Evolutionary conservation across 1,140 invertebrate species (phyloP).

Genomic region (Scaptomyza hsui): DNA sequence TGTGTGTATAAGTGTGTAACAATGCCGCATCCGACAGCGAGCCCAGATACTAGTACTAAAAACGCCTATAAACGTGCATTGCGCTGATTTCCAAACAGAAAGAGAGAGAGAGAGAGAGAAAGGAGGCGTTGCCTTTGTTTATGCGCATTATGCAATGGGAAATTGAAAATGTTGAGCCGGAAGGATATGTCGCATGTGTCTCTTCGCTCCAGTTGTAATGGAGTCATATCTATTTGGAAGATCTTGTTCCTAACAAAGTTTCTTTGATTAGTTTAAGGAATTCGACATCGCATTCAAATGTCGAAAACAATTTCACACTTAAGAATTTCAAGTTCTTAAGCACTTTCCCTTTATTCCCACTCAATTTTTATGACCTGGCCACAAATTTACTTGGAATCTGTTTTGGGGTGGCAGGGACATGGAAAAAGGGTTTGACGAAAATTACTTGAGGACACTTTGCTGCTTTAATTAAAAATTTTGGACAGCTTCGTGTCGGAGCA

Average conservation of each 20-base stretch:
- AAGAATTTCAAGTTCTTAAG: background rate
- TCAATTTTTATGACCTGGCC: background rate
- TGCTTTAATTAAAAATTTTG: constrained; percentile 74
- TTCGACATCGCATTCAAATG: too few species aligned
- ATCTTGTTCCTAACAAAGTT: too few species aligned
- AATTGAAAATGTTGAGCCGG: constrained; percentile 59
- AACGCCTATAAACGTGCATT: constrained; percentile 30
- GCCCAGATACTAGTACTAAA: constrained; percentile 21
- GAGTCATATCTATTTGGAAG: too few species aligned
- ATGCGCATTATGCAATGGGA: constrained; percentile 36
- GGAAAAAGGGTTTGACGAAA: background rate
- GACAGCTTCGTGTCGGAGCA: constrained; percentile 69
- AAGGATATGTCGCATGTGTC: constrained; percentile 26
- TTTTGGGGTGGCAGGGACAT: background rate
- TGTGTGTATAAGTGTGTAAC: constrained; percentile 12
- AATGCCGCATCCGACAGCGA: constrained; percentile 35
- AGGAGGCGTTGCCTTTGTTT: constrained; percentile 48
- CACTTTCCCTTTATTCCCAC: background rate
- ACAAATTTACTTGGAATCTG: background rate
- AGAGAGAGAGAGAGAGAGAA: background rate
- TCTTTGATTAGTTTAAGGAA: too few species aligned
- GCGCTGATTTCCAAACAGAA: constrained; percentile 35
- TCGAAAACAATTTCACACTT: too few species aligned
- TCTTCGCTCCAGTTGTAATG: constrained; percentile 7
- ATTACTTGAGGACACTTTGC: constrained; percentile 12